A percentile compares a stretch with the other conserved stretches of the same genome.
phyloP scores from a whole-genome alignment of 2,888 invertebrate species.

The Zaprionus lineosus region DNA sequence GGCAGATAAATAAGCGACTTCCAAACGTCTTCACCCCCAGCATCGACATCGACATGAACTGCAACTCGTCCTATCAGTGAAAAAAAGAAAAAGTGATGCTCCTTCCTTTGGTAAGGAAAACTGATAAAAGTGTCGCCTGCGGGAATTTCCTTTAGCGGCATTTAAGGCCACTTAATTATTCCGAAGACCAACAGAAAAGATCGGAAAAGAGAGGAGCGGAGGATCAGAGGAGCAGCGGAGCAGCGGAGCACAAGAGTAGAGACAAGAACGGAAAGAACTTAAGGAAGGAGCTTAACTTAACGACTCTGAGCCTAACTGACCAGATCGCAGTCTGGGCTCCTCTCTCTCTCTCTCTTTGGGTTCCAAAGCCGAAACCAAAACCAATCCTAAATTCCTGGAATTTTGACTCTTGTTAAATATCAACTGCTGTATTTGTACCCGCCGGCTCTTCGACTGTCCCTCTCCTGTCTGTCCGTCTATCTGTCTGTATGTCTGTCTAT shows the following conservation, averaged over 20 bases:
- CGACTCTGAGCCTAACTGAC: conserved; percentile 21
- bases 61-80: conserved; percentile 48
- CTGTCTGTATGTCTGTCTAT: conserved; percentile 3
- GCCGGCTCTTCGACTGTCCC: conserved; percentile 41
- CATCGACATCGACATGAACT: conserved; percentile 12
- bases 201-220: too few species aligned
- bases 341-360: not conserved
- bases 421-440: conserved; percentile 71
- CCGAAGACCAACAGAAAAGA: too few species aligned
- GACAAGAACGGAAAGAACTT: too few species aligned
- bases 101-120: conserved; percentile 20
- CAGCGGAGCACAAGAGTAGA: too few species aligned
- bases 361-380: conserved; percentile 36
- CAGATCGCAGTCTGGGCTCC: conserved; percentile 24
- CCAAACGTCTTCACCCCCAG: conserved; percentile 41
- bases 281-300: conserved; percentile 4
- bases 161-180: conserved; percentile 75
- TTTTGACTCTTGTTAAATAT: conserved; percentile 72
- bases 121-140: conserved; percentile 76
- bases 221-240: too few species aligned
- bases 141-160: conserved; percentile 77
- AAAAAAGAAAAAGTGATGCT: conserved; percentile 23
- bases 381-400: conserved; percentile 80
- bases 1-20: too few species aligned
- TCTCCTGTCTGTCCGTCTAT: not conserved